phyloP scores from a whole-genome alignment of 35 echinoderm and acorn worm species.

The Heliocidaris erythrogramma region DNA sequence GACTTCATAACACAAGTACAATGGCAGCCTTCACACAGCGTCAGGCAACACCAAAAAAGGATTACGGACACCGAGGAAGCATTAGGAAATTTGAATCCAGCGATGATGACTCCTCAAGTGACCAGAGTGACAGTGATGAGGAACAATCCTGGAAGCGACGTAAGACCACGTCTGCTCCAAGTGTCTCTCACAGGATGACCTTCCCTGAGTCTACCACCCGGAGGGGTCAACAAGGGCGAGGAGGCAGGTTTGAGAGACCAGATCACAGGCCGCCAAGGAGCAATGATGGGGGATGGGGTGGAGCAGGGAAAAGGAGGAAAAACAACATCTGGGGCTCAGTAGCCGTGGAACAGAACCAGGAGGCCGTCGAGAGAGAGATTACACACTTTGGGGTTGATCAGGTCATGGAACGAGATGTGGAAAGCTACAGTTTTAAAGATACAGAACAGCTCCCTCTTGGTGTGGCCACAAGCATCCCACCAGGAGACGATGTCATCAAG shows the following conservation, averaged over 20 bases:
- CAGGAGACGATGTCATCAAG: neutral
- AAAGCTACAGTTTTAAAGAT: constrained; percentile 78
- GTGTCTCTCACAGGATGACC: neutral
- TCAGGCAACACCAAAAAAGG: constrained; percentile 11
- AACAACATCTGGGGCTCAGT: constrained; percentile 93
- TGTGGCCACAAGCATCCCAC: constrained; percentile 38
- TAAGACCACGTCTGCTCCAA: neutral
- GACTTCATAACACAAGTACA: neutral
- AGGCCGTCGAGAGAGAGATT: constrained; percentile 63
- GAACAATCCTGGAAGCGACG: constrained; percentile 60
- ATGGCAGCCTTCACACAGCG: constrained; percentile 54
- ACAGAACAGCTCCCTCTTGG: constrained; percentile 43
- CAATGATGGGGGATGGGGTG: neutral
- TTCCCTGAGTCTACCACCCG: neutral
- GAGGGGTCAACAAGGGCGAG: neutral
- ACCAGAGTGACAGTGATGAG: constrained; percentile 62
- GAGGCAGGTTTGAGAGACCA: neutral
- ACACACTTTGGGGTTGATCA: constrained; percentile 70
- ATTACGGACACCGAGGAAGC: neutral
- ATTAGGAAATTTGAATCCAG: constrained; percentile 31
- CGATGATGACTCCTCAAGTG: constrained; percentile 42
- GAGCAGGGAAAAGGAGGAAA: constrained; percentile 54
- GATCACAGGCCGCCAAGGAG: neutral
- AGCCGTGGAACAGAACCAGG: constrained; percentile 70
- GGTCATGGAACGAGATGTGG: constrained; percentile 62